phyloP scores from a whole-genome alignment of 2,797 vertebrate genomes.

The Malacoctenus gilli region DNA sequence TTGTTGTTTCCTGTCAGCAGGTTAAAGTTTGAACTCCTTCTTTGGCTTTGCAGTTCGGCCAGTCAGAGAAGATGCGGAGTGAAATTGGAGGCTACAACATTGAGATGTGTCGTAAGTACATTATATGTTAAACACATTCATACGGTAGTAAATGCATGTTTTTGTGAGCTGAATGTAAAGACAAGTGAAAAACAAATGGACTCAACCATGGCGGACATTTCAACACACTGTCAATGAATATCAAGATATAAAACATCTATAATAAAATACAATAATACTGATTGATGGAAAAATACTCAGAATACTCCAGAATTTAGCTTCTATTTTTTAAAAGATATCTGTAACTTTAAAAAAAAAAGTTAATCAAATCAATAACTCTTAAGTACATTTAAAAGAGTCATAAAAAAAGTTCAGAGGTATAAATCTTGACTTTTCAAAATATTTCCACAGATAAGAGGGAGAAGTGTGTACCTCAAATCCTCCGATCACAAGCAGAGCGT shows the following conservation, averaged over 20 bases:
- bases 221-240: not conserved
- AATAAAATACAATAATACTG: too few species aligned
- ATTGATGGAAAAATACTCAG: too few species aligned
- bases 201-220: slow-evolving; percentile 1
- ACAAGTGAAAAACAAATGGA: slow-evolving; percentile 17
- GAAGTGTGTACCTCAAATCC: slow-evolving; percentile 92
- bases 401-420: too few species aligned
- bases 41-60: slow-evolving; percentile 40
- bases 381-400: too few species aligned
- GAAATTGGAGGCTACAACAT: slow-evolving; percentile 9
- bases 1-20: not conserved
- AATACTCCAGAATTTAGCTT: too few species aligned
- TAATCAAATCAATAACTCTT: too few species aligned
- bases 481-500: slow-evolving; percentile 91
- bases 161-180: slow-evolving; percentile 9
- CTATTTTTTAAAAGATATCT: too few species aligned
- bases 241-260: not conserved
- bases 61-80: slow-evolving; percentile 28
- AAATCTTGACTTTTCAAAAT: too few species aligned
- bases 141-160: not conserved
- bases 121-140: not conserved
- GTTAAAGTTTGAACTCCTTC: not conserved
- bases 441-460: not conserved
- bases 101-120: not conserved
- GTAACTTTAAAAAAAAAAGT: too few species aligned